These are phyloP conservation scores for Microplitis demolitor DNA, from an alignment of 1,140 invertebrate genomes.

Conservation along the genomic window DNA sequence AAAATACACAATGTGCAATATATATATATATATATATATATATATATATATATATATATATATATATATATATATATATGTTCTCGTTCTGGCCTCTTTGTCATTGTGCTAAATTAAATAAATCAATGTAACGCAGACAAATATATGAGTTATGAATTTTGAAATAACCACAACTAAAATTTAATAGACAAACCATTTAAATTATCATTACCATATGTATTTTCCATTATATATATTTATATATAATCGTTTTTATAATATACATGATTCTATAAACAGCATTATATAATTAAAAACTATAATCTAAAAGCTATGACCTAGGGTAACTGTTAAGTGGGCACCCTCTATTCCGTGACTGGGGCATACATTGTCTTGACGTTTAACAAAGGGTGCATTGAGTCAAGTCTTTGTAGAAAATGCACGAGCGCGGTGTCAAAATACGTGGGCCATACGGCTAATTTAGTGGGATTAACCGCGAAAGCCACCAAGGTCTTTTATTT, in stretches of 20 bases:
- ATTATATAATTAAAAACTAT: no score
- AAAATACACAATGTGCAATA: background rate
- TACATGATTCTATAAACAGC: no score
- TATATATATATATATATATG: background rate
- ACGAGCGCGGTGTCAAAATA: constrained; percentile 54
- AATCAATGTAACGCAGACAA: background rate
- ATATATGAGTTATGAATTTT: background rate
- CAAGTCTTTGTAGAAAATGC: constrained; percentile 42
- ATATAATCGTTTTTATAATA: no score
- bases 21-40: background rate
- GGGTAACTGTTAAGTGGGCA: background rate
- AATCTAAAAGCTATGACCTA: constrained; percentile 1
- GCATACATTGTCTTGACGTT: constrained; percentile 27
- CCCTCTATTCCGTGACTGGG: constrained; percentile 16
- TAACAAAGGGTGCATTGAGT: constrained; percentile 54
- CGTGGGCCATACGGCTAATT: constrained; percentile 59
- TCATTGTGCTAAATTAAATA: background rate
- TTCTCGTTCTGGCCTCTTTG: background rate
- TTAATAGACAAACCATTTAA: background rate
- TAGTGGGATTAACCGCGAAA: constrained; percentile 42
- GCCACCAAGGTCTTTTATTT: constrained; percentile 5
- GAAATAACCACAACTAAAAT: background rate
- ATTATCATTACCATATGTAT: background rate
- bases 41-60: background rate
- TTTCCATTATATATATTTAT: background rate